Evolutionary conservation across 2,888 invertebrate species (phyloP), one percentile per base, ranked within the genome.

Genomic region (Leptopterna dolabrata): DNA sequence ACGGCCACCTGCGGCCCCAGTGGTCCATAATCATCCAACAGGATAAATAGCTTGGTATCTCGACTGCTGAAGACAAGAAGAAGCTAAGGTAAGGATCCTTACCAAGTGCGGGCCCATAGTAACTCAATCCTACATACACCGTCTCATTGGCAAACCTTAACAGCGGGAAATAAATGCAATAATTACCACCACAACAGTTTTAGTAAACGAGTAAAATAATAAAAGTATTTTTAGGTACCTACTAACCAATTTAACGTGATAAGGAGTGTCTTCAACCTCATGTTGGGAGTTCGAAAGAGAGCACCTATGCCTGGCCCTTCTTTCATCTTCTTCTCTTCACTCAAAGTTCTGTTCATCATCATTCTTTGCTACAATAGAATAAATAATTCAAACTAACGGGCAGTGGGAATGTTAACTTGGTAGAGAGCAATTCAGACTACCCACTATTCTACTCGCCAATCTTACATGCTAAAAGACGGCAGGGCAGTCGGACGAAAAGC

Each of bases 21-120:
- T 95, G 94, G 91, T 97, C 97, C 95, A 98, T 97, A 16, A 97
- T 94, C 82, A 96, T 92, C 96, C 97, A 98, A 91, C 97, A 97
- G 6, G 95, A 94, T 76, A 97, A 92, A 91, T 97, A 97, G 90
- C 97, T 96, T 0, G 97, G 97, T 90, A 98, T 95, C 92, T 98
- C 98, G 4, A 97, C 97, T 0, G 95, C 94, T 0, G 96, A 96
- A 1, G 97, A 96, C 73, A 98, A 93, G 89, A 97, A 95, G 91
- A 98, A 98, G 91, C 97, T 97, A 90, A 97, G 93, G 92, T 97
- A 97, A 90, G 97, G 96, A 91, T 97, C 96, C 90, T 94, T 96
- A 13, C 97, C 97, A 84, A 98, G 93, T 0, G 97, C 95, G 13
- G 97, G 97, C 0, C 97, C 97, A 90, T 98, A 98, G 91, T 97